Evolutionary conservation across 1,140 invertebrate species (phyloP).

Genomic region (Formica exsecta): DNA sequence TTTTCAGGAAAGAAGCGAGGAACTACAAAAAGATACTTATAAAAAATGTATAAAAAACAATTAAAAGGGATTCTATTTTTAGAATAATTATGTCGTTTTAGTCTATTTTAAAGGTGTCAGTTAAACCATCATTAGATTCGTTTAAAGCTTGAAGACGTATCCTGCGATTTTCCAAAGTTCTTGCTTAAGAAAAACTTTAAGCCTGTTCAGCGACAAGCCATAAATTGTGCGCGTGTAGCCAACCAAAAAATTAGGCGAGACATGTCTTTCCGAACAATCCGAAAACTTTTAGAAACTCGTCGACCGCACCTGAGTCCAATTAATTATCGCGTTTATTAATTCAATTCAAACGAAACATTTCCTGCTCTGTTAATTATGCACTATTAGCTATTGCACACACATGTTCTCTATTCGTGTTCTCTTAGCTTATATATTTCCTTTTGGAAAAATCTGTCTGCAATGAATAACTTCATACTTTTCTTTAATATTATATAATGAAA

Average conservation of each 20-base stretch:
- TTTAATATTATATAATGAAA: neutral
- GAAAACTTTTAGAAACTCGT: constrained; percentile 72
- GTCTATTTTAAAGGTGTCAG: neutral
- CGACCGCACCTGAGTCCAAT: constrained; percentile 71
- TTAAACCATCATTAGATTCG: neutral
- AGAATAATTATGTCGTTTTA: neutral
- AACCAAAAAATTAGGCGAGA: constrained; percentile 64
- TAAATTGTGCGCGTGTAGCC: constrained; percentile 60
- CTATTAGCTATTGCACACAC: neutral
- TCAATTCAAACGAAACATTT: constrained; percentile 9
- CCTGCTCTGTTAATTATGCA: neutral
- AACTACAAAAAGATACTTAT: neutral
- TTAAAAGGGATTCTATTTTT: neutral
- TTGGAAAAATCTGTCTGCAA: neutral
- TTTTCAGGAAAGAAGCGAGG: neutral
- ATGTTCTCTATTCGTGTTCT: neutral
- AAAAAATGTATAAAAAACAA: neutral
- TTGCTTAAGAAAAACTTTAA: constrained; percentile 14
- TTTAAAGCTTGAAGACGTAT: constrained; percentile 9
- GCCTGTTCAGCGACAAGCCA: neutral
- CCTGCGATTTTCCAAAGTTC: constrained; percentile 1
- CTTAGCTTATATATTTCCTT: neutral
- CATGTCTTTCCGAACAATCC: constrained; percentile 64
- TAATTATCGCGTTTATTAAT: constrained; percentile 51
- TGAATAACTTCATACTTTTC: neutral